Evolutionary conservation across 2,888 invertebrate species (phyloP), one percentile per base, ranked within the genome.

Genomic region (Euplexia lucipara): DNA sequence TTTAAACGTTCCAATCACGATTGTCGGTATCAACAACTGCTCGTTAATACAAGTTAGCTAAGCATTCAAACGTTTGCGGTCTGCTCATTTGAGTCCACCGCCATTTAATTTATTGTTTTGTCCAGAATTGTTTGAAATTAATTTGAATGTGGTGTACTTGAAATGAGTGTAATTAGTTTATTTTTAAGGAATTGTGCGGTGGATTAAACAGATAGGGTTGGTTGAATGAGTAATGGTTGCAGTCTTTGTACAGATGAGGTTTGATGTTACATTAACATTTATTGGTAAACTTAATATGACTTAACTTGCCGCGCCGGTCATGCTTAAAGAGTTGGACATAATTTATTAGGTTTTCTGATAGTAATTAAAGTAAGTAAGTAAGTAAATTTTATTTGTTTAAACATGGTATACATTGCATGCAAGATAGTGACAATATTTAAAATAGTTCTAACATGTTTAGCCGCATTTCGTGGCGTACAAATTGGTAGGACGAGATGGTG

Each of bases 31-130:
- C 32, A 59, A 48, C 32, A 52, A 39, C 53, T 14, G 35, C n/a
- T 35, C 48, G 48, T 73, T 51, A 70, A 48, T 54, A 45, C 53
- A 74, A 72, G 70, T 64, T 73, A 70, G 45, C 75, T 56, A 75
- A 75, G 52, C 75, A 57, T 75, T 70, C 59, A 70, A 73, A 70
- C 53, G 65, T 70, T 70, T 75, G 73, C 16, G 75, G 73, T 65
- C 20, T 20, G 32, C 48, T 53, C 64, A 74, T 75, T 75, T 60
- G 53, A 65, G 65, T 60, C 51, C 41, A 14, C 12, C 26, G 52
- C 54, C 39, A 35, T 56, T 48, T 60, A 57, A 72, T 74, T 58
- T 72, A 72, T 74, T 58, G 74, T 69, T 69, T 54, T 35, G 63
- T 52, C 32, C 52, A 37, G 70, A 48, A 70, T 59, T 70, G 70